These are phyloP conservation scores for Electrona antarctica DNA, from an alignment of 2,113 vertebrate species.

Conservation along the genomic window DNA sequence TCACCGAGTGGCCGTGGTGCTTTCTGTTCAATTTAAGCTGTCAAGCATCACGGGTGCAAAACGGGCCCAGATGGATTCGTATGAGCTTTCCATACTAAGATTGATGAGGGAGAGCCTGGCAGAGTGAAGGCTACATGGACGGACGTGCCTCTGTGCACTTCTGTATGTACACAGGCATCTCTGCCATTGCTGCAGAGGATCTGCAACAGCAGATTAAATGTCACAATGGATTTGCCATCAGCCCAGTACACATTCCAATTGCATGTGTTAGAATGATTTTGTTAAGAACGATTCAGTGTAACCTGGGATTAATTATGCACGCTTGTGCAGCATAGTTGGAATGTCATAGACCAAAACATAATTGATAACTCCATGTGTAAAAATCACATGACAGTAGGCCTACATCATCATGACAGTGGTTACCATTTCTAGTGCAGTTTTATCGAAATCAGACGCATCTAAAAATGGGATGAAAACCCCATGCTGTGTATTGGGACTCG, in stretches of 20 bases:
- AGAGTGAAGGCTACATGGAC: slow-evolving; percentile 40
- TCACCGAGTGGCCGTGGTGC: slow-evolving; percentile 54
- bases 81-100: slow-evolving; percentile 47
- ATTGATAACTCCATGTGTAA: slow-evolving; percentile 60
- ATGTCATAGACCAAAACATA: slow-evolving; percentile 42
- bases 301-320: slow-evolving; percentile 64
- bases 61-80: slow-evolving; percentile 60
- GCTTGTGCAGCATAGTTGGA: slow-evolving; percentile 41
- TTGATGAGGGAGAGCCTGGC: slow-evolving; percentile 63
- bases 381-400: slow-evolving; percentile 28
- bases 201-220: slow-evolving; percentile 69
- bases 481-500: not conserved
- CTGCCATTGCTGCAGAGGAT: slow-evolving; percentile 58
- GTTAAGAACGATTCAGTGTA: slow-evolving; percentile 49
- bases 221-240: slow-evolving; percentile 69
- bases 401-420: slow-evolving; percentile 30
- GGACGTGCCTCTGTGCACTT: slow-evolving; percentile 50
- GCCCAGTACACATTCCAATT: slow-evolving; percentile 33
- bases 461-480: not conserved
- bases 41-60: slow-evolving; percentile 51
- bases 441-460: slow-evolving; percentile 1
- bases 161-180: slow-evolving; percentile 64
- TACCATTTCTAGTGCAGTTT: not conserved
- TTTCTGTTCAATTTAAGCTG: slow-evolving; percentile 66
- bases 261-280: slow-evolving; percentile 45